These are phyloP conservation scores for Galeopsomyia nigrocyanea DNA, from an alignment of 2,888 invertebrate species.

Conservation along the genomic window DNA sequence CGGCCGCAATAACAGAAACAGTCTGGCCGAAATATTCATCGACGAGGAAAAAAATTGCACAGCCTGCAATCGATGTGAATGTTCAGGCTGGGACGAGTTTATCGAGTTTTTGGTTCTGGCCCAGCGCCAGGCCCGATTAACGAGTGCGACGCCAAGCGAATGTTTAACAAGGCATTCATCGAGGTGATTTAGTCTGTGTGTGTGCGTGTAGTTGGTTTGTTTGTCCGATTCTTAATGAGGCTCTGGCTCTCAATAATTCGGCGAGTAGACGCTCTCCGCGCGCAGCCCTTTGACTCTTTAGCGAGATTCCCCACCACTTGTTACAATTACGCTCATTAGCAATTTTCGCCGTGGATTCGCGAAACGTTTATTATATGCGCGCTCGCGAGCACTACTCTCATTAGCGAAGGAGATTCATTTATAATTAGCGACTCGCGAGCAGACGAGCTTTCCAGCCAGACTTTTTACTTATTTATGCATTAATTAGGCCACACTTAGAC, in stretches of 20 bases:
- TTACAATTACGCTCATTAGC: slow-evolving; percentile 24
- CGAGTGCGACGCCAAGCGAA: slow-evolving; percentile 12
- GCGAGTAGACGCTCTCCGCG: background rate
- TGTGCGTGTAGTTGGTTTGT: background rate
- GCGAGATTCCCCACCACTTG: background rate
- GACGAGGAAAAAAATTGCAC: too few relatives aligned
- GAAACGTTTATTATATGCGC: slow-evolving; percentile 15
- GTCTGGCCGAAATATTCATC: too few relatives aligned
- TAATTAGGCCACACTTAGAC: too few relatives aligned
- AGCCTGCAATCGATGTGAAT: background rate
- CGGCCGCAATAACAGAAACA: too few relatives aligned
- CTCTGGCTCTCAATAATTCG: slow-evolving; percentile 1
- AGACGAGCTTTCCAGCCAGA: too few relatives aligned
- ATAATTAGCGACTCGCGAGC: background rate
- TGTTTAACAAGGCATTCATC: slow-evolving; percentile 2
- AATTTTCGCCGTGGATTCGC: background rate
- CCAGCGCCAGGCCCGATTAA: slow-evolving; percentile 13
- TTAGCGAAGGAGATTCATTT: slow-evolving; percentile 4
- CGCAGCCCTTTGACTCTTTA: background rate
- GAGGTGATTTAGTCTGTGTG: too few relatives aligned
- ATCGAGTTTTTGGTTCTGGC: slow-evolving; percentile 17
- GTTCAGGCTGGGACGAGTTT: slow-evolving; percentile 14
- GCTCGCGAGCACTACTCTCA: background rate
- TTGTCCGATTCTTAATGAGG: slow-evolving; percentile 3
- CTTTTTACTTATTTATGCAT: too few relatives aligned